Conservation (phyloP, 2,113 vertebrate genomes). For the Dipodomys stephensi region DNA sequence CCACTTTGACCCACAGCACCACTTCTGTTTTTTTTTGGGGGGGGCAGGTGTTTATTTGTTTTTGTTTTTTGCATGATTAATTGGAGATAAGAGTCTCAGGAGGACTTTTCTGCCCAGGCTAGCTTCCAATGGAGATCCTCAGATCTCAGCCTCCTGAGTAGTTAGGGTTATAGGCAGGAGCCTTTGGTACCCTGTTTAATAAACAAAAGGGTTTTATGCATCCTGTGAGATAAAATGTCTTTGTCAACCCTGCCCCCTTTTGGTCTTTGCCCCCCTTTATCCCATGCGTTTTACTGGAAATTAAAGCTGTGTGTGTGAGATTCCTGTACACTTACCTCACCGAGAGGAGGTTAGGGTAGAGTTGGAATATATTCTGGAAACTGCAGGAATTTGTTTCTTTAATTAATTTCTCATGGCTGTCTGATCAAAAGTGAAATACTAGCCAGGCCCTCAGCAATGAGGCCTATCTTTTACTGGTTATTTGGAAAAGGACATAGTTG, state of each 20-base stretch:
- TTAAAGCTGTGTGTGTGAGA: slow-evolving; percentile 47
- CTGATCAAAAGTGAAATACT: background rate
- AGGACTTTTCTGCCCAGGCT: too few species aligned
- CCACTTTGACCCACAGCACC: too few species aligned
- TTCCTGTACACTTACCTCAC: slow-evolving; percentile 65
- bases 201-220: slow-evolving; percentile 28
- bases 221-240: slow-evolving; percentile 52
- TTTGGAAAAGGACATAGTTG: background rate
- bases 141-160: too few species aligned
- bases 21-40: too few species aligned
- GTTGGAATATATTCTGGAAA: slow-evolving; percentile 16
- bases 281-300: slow-evolving; percentile 71
- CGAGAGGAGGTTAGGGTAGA: background rate
- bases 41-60: too few species aligned
- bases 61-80: too few species aligned
- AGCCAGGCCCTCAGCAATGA: background rate
- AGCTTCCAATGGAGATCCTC: too few species aligned
- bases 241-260: slow-evolving; percentile 20
- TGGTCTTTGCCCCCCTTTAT: background rate
- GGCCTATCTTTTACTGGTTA: background rate
- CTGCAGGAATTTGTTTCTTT: slow-evolving; percentile 63
- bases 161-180: too few species aligned
- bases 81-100: too few species aligned
- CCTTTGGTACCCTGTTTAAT: background rate
- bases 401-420: slow-evolving; percentile 49